Percentiles rank a stretch among this genome's conserved stretches.
Conservation (phyloP, 2,113 vertebrate species). For the Emydocephalus ijimae region DNA sequence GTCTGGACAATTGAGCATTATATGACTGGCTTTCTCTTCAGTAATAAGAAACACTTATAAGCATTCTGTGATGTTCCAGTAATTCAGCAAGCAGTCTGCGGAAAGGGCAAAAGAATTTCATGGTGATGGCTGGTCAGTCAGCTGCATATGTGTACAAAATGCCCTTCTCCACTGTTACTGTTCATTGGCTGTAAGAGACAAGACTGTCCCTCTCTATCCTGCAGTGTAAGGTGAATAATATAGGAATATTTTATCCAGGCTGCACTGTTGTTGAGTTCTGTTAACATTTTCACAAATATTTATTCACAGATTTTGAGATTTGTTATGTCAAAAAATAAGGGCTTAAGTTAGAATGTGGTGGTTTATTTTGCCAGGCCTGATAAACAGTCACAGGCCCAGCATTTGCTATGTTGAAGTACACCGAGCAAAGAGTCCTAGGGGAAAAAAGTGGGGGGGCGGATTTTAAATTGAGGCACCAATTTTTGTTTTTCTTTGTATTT, state of each 20-base stretch:
- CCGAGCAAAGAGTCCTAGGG: not conserved
- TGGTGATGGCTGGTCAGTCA: not conserved
- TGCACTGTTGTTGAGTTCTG: not conserved
- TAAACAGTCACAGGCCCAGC: not conserved
- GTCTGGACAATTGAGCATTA: not conserved
- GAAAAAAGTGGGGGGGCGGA: not conserved
- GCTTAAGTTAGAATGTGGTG: not conserved
- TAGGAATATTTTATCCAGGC: not conserved
- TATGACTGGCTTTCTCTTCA: not conserved
- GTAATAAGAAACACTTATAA: not conserved
- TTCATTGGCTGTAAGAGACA: not conserved
- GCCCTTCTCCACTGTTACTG: not conserved
- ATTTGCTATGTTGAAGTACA: not conserved
- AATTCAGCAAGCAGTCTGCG: not conserved
- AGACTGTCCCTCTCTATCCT: not conserved
- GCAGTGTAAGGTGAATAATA: not conserved
- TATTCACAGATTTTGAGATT: not conserved
- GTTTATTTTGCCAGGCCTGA: not conserved
- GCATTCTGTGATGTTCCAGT: not conserved
- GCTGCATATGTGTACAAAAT: not conserved
- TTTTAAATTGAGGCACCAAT: not conserved
- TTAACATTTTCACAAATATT: constrained; percentile 29
- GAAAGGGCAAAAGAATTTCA: not conserved
- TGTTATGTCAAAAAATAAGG: not conserved
- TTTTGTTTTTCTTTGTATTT: constrained; percentile 41